These are phyloP conservation scores for Homalodisca vitripennis DNA, from an alignment of 1,140 invertebrate genomes.

Conservation along the genomic window DNA sequence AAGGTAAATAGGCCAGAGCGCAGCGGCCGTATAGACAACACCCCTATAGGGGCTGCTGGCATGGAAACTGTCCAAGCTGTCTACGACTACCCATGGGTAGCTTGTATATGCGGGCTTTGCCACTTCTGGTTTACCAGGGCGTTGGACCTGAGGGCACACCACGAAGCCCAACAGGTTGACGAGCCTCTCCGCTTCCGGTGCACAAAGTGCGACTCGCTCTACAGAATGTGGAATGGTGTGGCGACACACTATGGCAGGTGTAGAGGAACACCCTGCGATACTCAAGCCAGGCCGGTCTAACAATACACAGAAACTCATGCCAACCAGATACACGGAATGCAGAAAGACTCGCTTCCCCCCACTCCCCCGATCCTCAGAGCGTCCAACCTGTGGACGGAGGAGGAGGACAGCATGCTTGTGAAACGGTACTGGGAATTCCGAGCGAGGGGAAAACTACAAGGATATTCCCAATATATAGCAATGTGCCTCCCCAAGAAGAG, in stretches of 20 bases:
- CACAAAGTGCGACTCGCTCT: not conserved
- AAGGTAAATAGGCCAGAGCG: too few relatives aligned
- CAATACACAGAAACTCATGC: too few relatives aligned
- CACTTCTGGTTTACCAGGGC: too few relatives aligned
- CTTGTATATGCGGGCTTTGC: not conserved
- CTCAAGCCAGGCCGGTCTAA: not conserved
- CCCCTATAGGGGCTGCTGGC: conserved; percentile 2
- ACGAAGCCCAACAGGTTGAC: too few relatives aligned
- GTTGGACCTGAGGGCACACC: not conserved
- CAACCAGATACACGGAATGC: too few relatives aligned
- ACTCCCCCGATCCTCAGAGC: too few relatives aligned
- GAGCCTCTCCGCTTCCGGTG: not conserved
- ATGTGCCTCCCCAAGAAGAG: not conserved
- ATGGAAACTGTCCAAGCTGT: too few relatives aligned
- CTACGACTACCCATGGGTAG: not conserved
- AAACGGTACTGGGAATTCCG: not conserved
- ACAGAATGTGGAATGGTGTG: not conserved
- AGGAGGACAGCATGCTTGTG: not conserved
- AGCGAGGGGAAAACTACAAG: too few relatives aligned
- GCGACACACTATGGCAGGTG: not conserved
- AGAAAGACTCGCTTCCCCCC: too few relatives aligned
- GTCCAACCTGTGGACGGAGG: not conserved
- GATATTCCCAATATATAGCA: not conserved
- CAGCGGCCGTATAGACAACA: not conserved
- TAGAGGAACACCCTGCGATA: not conserved